phyloP scores from a whole-genome alignment of 2,113 vertebrate genomes.

The Empidonax alnorum region DNA sequence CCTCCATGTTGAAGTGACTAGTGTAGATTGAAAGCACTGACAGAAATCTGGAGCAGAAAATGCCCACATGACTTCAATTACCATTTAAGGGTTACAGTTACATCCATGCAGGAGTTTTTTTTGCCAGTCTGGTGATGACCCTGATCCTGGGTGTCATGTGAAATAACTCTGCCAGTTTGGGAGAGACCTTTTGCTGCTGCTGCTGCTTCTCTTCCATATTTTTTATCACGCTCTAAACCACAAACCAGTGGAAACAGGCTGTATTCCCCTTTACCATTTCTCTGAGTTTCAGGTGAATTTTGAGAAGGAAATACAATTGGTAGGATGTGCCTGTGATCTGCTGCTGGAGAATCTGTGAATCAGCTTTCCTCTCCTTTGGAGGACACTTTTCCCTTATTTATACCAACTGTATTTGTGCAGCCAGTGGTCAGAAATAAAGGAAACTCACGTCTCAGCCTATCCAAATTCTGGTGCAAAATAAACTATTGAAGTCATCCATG shows the following conservation, averaged over 20 bases:
- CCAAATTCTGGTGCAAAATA: background rate
- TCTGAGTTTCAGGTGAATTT: background rate
- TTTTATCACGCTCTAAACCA: background rate
- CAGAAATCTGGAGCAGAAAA: background rate
- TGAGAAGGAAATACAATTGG: background rate
- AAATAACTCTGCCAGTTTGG: background rate
- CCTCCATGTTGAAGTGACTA: background rate
- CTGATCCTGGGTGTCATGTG: background rate
- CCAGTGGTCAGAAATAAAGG: background rate
- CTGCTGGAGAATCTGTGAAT: background rate
- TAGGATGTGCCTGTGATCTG: background rate
- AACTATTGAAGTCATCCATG: background rate
- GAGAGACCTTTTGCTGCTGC: background rate
- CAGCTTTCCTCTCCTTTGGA: background rate
- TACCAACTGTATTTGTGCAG: background rate
- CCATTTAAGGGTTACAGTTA: background rate
- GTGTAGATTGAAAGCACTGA: background rate
- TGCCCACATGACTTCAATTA: background rate
- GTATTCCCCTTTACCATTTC: background rate
- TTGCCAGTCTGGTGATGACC: background rate
- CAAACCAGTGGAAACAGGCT: background rate
- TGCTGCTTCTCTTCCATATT: background rate
- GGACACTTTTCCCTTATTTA: background rate
- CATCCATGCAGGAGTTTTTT: background rate
- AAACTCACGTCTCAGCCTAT: background rate